A percentile compares a stretch with the other conserved stretches of the same genome.
These are phyloP conservation scores for Drosophila pallidifrons DNA, from an alignment of 1,140 invertebrate species.

Conservation along the genomic window DNA sequence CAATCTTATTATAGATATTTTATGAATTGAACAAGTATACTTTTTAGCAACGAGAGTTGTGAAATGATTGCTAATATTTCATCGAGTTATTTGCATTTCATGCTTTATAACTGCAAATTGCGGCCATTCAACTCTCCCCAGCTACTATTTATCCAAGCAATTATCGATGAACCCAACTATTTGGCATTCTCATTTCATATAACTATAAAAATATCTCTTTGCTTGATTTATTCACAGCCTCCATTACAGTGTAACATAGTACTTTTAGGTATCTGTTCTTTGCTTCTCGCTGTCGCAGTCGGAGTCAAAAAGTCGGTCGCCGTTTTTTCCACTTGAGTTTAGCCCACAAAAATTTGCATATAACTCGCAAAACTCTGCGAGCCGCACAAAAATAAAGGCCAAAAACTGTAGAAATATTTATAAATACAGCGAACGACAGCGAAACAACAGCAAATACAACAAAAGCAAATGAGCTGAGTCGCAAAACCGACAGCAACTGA, in stretches of 20 bases:
- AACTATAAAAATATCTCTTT: neutral
- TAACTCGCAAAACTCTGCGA: conserved; percentile 48
- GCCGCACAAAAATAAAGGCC: conserved; percentile 37
- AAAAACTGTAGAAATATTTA: conserved; percentile 72
- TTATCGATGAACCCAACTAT: conserved; percentile 2
- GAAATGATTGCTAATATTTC: neutral
- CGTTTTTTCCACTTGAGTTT: conserved; percentile 59
- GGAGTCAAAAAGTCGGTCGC: conserved; percentile 21
- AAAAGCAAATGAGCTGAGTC: conserved; percentile 36
- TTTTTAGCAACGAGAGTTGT: no score
- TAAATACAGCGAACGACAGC: conserved; percentile 59
- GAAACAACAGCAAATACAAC: conserved; percentile 40
- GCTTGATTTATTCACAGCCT: neutral
- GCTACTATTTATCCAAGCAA: neutral
- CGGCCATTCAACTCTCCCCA: neutral
- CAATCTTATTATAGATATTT: no score
- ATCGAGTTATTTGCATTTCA: neutral
- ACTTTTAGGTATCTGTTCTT: neutral
- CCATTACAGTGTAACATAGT: conserved; percentile 5
- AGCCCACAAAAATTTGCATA: conserved; percentile 67
- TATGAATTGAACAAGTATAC: no score
- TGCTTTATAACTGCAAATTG: neutral
- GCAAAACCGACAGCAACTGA: conserved; percentile 26
- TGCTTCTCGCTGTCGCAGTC: neutral
- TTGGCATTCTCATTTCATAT: neutral